These are phyloP conservation scores for Julus scandinavius DNA, from an alignment of 2,888 invertebrate species.

Conservation along the genomic window DNA sequence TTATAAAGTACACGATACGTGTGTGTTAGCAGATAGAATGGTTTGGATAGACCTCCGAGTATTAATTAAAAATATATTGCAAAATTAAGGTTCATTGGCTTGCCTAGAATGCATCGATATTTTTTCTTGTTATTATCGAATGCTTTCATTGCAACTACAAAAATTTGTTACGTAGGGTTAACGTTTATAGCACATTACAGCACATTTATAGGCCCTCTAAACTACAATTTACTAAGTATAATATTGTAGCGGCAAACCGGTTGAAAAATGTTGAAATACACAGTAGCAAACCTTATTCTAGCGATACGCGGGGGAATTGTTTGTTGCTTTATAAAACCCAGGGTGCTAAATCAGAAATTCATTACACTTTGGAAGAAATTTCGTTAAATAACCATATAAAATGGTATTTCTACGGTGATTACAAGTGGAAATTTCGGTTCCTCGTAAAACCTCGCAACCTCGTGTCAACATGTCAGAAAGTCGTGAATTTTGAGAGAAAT, in stretches of 20 bases:
- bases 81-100: slow-evolving; percentile 16
- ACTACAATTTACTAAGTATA: background rate
- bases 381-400: too few relatives aligned
- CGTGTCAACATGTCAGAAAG: too few relatives aligned
- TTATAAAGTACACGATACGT: background rate
- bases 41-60: background rate
- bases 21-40: background rate
- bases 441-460: too few relatives aligned
- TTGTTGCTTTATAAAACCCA: too few relatives aligned
- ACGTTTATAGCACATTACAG: too few relatives aligned
- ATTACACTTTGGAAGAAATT: too few relatives aligned
- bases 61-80: background rate
- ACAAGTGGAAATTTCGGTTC: too few relatives aligned
- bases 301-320: too few relatives aligned
- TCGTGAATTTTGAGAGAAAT: too few relatives aligned
- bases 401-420: too few relatives aligned
- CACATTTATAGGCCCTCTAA: background rate
- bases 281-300: too few relatives aligned
- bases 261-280: background rate
- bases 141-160: background rate
- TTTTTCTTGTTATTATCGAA: background rate
- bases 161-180: background rate
- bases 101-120: background rate
- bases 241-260: background rate
- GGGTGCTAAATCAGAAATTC: too few relatives aligned